phyloP scores from a whole-genome alignment of 1,140 invertebrate species.

The Cotesia glomerata region DNA sequence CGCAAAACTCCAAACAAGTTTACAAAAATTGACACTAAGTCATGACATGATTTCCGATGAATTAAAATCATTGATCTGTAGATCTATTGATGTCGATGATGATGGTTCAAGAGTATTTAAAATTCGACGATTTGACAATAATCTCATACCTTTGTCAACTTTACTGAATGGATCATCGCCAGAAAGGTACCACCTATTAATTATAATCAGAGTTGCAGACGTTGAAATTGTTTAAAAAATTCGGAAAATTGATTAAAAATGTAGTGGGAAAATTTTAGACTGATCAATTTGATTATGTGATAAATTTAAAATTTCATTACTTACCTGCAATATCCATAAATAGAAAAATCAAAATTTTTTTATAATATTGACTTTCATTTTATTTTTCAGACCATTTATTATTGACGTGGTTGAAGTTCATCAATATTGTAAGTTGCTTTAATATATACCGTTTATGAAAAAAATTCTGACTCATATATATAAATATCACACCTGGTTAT shows the following conservation, averaged over 20 bases:
- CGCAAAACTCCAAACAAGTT: conserved; percentile 38
- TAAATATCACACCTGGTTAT: too few relatives aligned
- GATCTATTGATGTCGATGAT: conserved; percentile 45
- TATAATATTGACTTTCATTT: conserved; percentile 2
- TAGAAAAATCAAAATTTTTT: not conserved
- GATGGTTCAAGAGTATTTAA: conserved; percentile 48
- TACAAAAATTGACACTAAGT: conserved; percentile 43
- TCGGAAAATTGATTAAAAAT: too few relatives aligned
- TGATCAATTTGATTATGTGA: too few relatives aligned
- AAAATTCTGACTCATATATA: too few relatives aligned
- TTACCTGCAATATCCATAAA: not conserved
- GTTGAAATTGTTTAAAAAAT: too few relatives aligned
- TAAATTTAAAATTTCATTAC: too few relatives aligned
- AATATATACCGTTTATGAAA: too few relatives aligned
- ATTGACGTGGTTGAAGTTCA: conserved; percentile 52
- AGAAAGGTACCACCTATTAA: conserved; percentile 40
- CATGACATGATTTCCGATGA: conserved; percentile 45
- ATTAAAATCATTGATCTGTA: conserved; percentile 45
- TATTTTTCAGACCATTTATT: conserved; percentile 49
- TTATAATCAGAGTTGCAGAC: too few relatives aligned
- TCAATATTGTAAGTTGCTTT: conserved; percentile 52
- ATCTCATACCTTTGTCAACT: conserved; percentile 50
- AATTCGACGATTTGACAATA: conserved; percentile 51
- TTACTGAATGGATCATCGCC: conserved; percentile 46
- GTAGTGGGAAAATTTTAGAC: too few relatives aligned